Conservation (phyloP, 2,888 invertebrate genomes). For the Cacoxenus indagator region DNA sequence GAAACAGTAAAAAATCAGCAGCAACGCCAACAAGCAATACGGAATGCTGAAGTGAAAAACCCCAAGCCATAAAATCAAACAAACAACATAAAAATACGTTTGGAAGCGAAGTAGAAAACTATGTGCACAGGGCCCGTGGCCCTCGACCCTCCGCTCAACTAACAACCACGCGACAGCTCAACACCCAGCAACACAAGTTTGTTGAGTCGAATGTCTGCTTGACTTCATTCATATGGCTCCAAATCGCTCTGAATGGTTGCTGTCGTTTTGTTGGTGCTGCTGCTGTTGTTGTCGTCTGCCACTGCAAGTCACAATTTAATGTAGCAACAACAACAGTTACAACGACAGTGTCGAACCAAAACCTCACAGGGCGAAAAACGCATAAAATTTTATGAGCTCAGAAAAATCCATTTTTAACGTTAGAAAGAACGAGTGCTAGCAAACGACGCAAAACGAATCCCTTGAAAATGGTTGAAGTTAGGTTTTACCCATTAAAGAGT, state of each 20-base stretch:
- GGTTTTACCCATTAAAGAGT: too few species aligned
- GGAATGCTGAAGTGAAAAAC: slow-evolving; percentile 13
- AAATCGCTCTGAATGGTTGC: slow-evolving; percentile 28
- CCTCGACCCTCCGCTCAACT: too few species aligned
- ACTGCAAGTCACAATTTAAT: slow-evolving; percentile 57
- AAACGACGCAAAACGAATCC: slow-evolving; percentile 36
- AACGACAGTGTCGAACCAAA: slow-evolving; percentile 39
- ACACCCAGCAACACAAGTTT: slow-evolving; percentile 41
- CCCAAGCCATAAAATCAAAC: slow-evolving; percentile 53
- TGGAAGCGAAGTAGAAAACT: not conserved
- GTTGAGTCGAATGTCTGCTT: not conserved
- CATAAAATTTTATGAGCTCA: slow-evolving; percentile 60
- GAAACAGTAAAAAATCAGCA: slow-evolving; percentile 44
- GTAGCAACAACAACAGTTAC: slow-evolving; percentile 27
- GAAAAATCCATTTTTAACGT: slow-evolving; percentile 14
- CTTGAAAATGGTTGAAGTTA: slow-evolving; percentile 56
- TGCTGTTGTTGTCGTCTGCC: slow-evolving; percentile 25
- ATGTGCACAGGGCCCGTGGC: not conserved
- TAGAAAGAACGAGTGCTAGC: slow-evolving; percentile 33
- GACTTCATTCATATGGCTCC: slow-evolving; percentile 52
- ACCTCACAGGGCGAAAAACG: slow-evolving; percentile 49
- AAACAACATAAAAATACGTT: slow-evolving; percentile 22
- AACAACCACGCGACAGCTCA: slow-evolving; percentile 38
- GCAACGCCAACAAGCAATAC: not conserved
- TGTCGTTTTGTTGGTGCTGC: not conserved